Percentiles rank a stretch among this genome's conserved stretches.
phyloP scores from a whole-genome alignment of 2,797 vertebrate genomes.

The Tokudaia tokunoshimensis region DNA sequence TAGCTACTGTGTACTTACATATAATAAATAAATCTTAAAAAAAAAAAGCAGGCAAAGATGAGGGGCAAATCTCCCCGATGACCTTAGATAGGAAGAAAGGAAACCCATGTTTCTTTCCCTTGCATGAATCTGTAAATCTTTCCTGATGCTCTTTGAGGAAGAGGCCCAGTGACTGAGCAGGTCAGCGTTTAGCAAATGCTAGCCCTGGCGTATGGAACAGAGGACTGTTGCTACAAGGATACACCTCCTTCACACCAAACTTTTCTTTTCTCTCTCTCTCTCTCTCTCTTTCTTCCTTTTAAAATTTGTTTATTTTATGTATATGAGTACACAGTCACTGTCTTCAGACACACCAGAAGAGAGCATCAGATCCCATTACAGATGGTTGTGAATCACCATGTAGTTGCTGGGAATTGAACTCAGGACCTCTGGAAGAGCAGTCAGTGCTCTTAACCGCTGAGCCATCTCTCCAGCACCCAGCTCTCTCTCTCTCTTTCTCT shows the following conservation, averaged over 20 bases:
- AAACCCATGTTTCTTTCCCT: neutral
- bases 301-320: neutral
- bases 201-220: neutral
- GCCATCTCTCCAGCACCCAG: neutral
- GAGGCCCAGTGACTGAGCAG: neutral
- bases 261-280: no score
- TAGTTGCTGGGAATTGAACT: neutral
- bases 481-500: neutral
- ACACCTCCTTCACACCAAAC: neutral
- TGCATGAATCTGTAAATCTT: neutral
- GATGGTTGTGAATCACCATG: neutral
- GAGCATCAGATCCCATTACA: neutral
- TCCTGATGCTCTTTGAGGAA: neutral
- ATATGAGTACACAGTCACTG: neutral
- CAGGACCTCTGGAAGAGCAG: neutral
- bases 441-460: neutral
- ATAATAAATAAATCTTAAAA: no score
- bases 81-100: neutral
- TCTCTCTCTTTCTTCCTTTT: neutral
- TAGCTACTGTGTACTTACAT: no score
- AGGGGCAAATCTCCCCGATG: accelerated
- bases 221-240: accelerated
- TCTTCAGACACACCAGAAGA: neutral
- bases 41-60: neutral
- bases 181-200: neutral